These are phyloP conservation scores for Hemicordylus capensis DNA, from an alignment of 2,113 vertebrate genomes.

Conservation along the genomic window DNA sequence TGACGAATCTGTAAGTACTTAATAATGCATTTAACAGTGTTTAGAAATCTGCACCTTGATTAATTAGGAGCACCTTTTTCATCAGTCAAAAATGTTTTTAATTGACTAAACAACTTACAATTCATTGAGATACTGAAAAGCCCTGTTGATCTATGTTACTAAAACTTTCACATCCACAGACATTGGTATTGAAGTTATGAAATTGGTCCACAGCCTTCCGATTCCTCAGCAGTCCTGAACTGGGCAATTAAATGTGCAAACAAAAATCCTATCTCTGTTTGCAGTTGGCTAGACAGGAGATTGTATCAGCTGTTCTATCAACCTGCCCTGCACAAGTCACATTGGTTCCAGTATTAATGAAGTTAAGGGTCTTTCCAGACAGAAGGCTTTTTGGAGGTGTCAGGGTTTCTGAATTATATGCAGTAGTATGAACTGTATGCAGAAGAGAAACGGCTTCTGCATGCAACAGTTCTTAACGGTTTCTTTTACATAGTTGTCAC, in stretches of 20 bases:
- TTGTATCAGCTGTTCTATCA: not conserved
- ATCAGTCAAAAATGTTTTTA: not conserved
- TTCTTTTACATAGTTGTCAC: too few relatives aligned
- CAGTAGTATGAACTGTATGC: too few relatives aligned
- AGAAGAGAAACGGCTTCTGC: too few relatives aligned
- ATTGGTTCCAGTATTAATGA: too few relatives aligned
- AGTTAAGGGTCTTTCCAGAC: too few relatives aligned
- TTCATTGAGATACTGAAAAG: too few relatives aligned
- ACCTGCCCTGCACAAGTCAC: not conserved
- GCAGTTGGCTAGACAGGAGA: not conserved
- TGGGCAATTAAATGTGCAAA: not conserved
- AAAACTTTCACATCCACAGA: not conserved
- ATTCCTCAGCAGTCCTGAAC: not conserved
- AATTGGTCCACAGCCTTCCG: not conserved
- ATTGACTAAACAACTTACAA: not conserved
- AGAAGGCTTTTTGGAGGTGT: too few relatives aligned
- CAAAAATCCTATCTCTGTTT: not conserved
- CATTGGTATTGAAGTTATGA: not conserved
- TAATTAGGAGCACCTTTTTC: not conserved
- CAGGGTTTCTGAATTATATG: too few relatives aligned
- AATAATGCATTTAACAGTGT: too few relatives aligned
- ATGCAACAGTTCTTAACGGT: too few relatives aligned
- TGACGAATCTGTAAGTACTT: not conserved
- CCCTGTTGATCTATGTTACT: not conserved
- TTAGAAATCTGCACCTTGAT: not conserved